A percentile compares a stretch with the other conserved stretches of the same genome.
These are phyloP conservation scores for Gallinago nigripennis DNA, from an alignment of 2,797 vertebrate genomes.

Conservation along the genomic window DNA sequence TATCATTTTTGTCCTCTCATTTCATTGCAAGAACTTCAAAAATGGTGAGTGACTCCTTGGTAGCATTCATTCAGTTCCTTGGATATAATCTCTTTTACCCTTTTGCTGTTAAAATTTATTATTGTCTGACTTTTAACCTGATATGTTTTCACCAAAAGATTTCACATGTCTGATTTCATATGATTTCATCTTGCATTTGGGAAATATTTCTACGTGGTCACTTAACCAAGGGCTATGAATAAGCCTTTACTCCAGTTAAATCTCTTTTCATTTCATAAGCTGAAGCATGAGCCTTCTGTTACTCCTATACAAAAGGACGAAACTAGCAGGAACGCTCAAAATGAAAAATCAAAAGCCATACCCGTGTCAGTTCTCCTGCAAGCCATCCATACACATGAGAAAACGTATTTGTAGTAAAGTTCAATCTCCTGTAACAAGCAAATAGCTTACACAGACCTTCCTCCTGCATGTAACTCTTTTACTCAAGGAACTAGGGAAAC, in stretches of 20 bases:
- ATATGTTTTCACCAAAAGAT: background rate
- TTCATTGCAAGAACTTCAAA: background rate
- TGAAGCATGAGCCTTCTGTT: background rate
- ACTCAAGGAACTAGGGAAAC: background rate
- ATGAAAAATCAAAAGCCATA: background rate
- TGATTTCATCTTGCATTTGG: background rate
- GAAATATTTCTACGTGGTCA: background rate
- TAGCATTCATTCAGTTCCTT: background rate
- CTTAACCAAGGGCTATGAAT: background rate
- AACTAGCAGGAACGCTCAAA: background rate
- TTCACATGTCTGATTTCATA: background rate
- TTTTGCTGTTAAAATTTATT: background rate
- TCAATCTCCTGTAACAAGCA: slow-evolving; percentile 18
- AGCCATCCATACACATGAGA: background rate
- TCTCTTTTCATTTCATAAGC: background rate
- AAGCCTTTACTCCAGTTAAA: background rate
- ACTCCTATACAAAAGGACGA: background rate
- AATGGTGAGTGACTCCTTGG: background rate
- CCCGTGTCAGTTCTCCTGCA: background rate
- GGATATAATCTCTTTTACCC: background rate
- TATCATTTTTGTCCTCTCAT: background rate
- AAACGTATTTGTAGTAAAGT: slow-evolving; percentile 15
- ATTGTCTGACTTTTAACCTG: background rate
- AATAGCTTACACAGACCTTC: slow-evolving; percentile 33
- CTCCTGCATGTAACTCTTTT: background rate